phyloP scores from a whole-genome alignment of 2,113 vertebrate species.

The Ellobius talpinus region DNA sequence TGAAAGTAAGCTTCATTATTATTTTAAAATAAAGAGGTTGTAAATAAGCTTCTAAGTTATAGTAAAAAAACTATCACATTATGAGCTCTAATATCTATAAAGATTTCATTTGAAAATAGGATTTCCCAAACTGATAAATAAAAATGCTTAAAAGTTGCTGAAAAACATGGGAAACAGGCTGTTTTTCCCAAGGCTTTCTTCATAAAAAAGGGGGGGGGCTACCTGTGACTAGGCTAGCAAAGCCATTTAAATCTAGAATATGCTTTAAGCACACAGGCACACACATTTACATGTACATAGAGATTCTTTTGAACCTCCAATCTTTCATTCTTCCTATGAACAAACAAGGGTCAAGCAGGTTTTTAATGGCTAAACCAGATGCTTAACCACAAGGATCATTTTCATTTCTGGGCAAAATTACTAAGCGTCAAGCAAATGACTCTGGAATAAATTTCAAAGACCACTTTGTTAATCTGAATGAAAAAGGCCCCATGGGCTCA shows the following conservation, averaged over 20 bases:
- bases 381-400: background rate
- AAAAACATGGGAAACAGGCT: background rate
- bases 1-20: slow-evolving; percentile 18
- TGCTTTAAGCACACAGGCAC: background rate
- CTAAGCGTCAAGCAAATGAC: background rate
- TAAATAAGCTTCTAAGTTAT: background rate
- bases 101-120: slow-evolving; percentile 39
- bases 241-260: background rate
- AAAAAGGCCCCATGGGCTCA: background rate
- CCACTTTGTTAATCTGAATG: background rate
- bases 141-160: background rate
- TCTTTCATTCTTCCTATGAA: background rate
- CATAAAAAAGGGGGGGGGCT: background rate
- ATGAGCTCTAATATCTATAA: background rate
- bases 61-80: background rate
- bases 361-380: background rate
- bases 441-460: slow-evolving; percentile 31
- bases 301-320: background rate
- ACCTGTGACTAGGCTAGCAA: background rate
- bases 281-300: background rate
- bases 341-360: background rate
- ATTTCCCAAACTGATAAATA: slow-evolving; percentile 1
- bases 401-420: slow-evolving; percentile 48
- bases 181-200: background rate
- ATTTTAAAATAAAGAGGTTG: slow-evolving; percentile 32